Conservation (phyloP, 2,113 vertebrate species). For the Regulus satrapa region DNA sequence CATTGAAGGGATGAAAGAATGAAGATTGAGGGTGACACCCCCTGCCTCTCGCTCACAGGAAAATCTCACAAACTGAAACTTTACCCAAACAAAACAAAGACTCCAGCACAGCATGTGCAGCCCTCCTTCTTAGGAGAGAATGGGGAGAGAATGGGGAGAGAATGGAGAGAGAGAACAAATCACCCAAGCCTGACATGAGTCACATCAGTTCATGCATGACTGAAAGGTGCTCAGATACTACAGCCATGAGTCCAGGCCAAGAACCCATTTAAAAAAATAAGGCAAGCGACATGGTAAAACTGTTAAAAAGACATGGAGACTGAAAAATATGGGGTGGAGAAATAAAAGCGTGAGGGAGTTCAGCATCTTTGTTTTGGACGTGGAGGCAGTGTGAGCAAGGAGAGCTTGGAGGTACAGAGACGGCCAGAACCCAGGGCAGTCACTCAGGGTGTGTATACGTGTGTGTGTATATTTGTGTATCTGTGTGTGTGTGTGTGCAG, state of each 20-base stretch:
- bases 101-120: background rate
- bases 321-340: background rate
- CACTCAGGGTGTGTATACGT: background rate
- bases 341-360: background rate
- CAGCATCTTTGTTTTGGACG: background rate
- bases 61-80: conserved; percentile 16
- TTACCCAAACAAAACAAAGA: conserved; percentile 44
- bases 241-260: background rate
- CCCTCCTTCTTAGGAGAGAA: conserved; percentile 8
- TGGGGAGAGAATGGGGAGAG: background rate
- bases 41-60: background rate
- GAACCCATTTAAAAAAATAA: background rate
- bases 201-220: conserved; percentile 47
- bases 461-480: rapidly evolving
- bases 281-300: background rate
- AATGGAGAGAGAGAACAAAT: conserved; percentile 56
- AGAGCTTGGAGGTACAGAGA: rapidly evolving
- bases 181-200: background rate
- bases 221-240: conserved; percentile 41
- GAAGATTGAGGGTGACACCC: background rate
- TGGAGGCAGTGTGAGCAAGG: background rate
- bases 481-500: background rate
- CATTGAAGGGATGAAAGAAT: background rate
- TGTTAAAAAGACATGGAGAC: background rate
- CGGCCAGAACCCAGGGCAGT: background rate